Percentiles rank a stretch among this genome's conserved stretches.
Evolutionary conservation across 2,797 vertebrate genomes (phyloP).

Genomic region (Eospalax fontanierii): DNA sequence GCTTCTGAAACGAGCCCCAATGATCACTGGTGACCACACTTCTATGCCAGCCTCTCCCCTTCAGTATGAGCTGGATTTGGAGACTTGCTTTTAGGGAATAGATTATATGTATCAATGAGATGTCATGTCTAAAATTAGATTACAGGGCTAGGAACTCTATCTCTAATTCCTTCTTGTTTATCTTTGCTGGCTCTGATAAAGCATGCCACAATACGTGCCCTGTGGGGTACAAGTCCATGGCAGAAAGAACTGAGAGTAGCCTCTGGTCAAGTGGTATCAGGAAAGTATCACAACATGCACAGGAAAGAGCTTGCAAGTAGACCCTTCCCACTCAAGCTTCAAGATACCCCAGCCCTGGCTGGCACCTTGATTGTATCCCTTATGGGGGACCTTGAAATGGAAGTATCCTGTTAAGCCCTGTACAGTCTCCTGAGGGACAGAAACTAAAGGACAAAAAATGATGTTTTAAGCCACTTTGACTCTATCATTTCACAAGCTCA

Average conservation of each 20-base stretch:
- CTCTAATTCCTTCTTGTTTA: background rate
- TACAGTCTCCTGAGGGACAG: background rate
- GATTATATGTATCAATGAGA: background rate
- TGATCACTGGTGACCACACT: background rate
- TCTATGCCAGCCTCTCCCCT: background rate
- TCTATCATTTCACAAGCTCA: background rate
- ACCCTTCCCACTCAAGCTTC: background rate
- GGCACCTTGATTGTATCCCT: background rate
- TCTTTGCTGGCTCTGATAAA: background rate
- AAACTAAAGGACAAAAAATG: background rate
- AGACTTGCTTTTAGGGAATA: background rate
- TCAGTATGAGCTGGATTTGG: background rate
- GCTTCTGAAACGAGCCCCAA: conserved; percentile 2
- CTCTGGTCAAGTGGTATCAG: background rate
- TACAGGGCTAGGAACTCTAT: background rate
- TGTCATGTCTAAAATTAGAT: background rate
- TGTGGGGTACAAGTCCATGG: background rate
- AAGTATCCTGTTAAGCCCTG: background rate
- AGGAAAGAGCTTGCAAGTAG: background rate
- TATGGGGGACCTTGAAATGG: background rate
- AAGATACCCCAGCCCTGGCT: background rate
- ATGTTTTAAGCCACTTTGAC: background rate
- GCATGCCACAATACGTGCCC: background rate
- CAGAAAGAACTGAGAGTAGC: background rate
- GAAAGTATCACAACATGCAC: background rate